Percentiles rank a stretch among this genome's conserved stretches.
These are phyloP conservation scores for Horisme vitalbata DNA, from an alignment of 2,888 invertebrate species.

Conservation along the genomic window DNA sequence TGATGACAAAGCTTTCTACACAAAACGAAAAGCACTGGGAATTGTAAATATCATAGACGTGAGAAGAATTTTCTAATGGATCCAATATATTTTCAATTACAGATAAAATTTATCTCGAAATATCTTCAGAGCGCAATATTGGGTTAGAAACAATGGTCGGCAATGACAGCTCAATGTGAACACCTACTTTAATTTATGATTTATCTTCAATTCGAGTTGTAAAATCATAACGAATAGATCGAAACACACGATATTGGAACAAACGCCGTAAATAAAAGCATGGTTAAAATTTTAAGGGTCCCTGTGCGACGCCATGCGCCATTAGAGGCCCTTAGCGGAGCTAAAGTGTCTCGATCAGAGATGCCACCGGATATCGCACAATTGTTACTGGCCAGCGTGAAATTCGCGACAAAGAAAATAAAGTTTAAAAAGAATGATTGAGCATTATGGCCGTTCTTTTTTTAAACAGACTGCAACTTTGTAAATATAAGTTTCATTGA, in stretches of 20 bases:
- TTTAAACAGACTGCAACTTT: too few relatives aligned
- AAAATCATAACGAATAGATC: constrained; percentile 36
- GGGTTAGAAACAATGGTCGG: constrained; percentile 16
- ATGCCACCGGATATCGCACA: constrained; percentile 67
- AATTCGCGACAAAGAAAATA: constrained; percentile 53
- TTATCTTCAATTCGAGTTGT: constrained; percentile 24
- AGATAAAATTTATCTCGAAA: constrained; percentile 21
- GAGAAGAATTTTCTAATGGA: constrained; percentile 12
- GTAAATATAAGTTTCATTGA: too few relatives aligned
- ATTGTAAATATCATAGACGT: constrained; percentile 3
- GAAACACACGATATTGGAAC: constrained; percentile 31
- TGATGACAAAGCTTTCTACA: constrained; percentile 4
- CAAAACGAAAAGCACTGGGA: background rate
- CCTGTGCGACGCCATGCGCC: constrained; percentile 55
- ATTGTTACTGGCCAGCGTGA: constrained; percentile 66
- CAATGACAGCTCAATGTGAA: constrained; percentile 23
- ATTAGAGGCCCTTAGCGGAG: constrained; percentile 76
- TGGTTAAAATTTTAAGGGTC: constrained; percentile 79
- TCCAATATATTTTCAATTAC: constrained; percentile 22
- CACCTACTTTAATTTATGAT: constrained; percentile 22
- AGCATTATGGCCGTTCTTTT: constrained; percentile 15
- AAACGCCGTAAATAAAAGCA: constrained; percentile 75
- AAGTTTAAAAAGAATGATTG: constrained; percentile 38
- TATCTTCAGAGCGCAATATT: constrained; percentile 14
- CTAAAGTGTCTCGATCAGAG: constrained; percentile 49